A percentile compares a stretch with the other conserved stretches of the same genome.
Evolutionary conservation across 2,797 vertebrate species (phyloP).

Genomic region (Carcharodon carcharias): DNA sequence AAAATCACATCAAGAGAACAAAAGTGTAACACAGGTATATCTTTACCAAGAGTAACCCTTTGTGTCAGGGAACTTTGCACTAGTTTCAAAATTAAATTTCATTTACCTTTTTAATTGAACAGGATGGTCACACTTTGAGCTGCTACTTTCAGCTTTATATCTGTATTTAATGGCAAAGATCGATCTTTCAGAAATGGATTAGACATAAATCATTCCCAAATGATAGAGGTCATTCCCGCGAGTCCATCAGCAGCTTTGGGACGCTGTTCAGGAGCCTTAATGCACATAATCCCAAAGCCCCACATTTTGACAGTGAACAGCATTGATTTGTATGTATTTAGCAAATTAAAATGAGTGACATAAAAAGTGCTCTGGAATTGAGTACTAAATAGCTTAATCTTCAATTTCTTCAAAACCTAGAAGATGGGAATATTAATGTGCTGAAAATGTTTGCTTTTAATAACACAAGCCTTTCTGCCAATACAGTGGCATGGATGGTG

Average conservation of each 20-base stretch:
- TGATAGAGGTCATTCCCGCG: neutral
- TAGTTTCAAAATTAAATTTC: neutral
- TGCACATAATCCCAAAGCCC: neutral
- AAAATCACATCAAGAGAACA: neutral
- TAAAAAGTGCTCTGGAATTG: neutral
- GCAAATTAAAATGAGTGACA: neutral
- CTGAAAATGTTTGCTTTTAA: neutral
- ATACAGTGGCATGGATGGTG: neutral
- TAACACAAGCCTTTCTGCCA: neutral
- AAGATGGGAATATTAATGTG: neutral
- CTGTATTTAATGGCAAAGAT: conserved; percentile 33
- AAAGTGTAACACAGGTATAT: neutral
- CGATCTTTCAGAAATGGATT: conserved; percentile 22
- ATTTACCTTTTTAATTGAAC: conserved; percentile 24
- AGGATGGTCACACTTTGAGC: conserved; percentile 29
- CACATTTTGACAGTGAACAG: neutral
- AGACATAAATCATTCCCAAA: conserved; percentile 17
- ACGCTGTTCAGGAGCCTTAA: neutral
- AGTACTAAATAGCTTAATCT: neutral
- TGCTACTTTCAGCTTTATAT: conserved; percentile 33
- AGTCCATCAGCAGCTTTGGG: neutral
- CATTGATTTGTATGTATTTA: neutral
- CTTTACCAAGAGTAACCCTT: neutral
- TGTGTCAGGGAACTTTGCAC: neutral
- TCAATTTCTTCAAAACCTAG: neutral